phyloP scores from a whole-genome alignment of 2,888 invertebrate genomes.

The Sinodicranocentrus sp. region DNA sequence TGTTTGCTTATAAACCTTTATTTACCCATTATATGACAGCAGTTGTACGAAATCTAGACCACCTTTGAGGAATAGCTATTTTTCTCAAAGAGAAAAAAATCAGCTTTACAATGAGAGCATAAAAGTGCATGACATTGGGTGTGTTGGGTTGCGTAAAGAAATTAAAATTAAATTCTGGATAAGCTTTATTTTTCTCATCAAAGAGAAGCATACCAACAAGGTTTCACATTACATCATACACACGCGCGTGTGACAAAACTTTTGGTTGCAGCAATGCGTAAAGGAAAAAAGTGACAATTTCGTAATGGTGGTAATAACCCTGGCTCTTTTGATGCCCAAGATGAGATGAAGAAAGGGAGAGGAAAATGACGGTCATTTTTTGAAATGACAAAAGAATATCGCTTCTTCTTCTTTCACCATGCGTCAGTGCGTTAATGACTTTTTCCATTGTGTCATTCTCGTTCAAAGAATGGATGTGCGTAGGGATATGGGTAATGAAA shows the following conservation, averaged over 20 bases:
- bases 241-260: neutral
- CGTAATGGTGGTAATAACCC: constrained; percentile 33
- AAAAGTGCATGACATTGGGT: neutral
- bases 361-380: constrained; percentile 9
- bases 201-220: neutral
- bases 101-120: neutral
- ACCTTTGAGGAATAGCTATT: constrained; percentile 44
- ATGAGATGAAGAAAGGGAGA: neutral
- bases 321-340: neutral
- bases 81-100: neutral
- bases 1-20: neutral
- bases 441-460: neutral
- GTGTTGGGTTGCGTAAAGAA: neutral
- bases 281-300: neutral
- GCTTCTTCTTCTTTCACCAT: neutral
- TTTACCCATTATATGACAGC: neutral
- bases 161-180: neutral
- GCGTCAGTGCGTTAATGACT: constrained; percentile 10
- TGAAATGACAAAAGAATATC: neutral
- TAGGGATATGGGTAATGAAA: neutral
- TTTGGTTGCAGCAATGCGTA: neutral
- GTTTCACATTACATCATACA: neutral
- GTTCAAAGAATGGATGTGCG: neutral
- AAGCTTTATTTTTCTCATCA: neutral
- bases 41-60: constrained; percentile 37